phyloP scores from a whole-genome alignment of 2,113 vertebrate species.

The Coregonus clupeaformis region DNA sequence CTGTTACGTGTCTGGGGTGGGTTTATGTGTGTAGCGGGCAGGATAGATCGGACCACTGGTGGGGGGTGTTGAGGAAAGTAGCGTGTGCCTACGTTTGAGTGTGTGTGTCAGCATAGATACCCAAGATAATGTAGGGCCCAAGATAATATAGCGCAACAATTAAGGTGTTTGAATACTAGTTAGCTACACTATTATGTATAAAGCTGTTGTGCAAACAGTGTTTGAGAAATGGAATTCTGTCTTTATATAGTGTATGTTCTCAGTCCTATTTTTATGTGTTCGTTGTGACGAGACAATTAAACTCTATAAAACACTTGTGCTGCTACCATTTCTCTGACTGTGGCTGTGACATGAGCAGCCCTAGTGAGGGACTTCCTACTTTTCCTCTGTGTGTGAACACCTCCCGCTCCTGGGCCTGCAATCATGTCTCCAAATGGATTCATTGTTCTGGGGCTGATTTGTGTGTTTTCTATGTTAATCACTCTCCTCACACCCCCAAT shows the following conservation, averaged over 20 bases:
- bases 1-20: slow-evolving; percentile 22
- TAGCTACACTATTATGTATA: too few species aligned
- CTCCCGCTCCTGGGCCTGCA: neutral
- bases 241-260: too few species aligned
- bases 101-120: too few species aligned
- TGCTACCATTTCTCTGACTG: slow-evolving; percentile 30
- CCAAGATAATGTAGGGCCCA: too few species aligned
- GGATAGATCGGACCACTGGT: neutral
- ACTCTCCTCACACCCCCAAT: slow-evolving; percentile 44
- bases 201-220: too few species aligned
- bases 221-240: too few species aligned
- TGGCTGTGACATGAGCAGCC: neutral
- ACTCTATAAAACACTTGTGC: too few species aligned
- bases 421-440: slow-evolving; percentile 39
- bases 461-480: slow-evolving; percentile 72
- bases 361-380: neutral
- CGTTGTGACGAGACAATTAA: too few species aligned
- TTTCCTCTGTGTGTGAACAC: neutral
- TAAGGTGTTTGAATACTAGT: too few species aligned
- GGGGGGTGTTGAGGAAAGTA: neutral
- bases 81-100: too few species aligned
- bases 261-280: too few species aligned
- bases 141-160: too few species aligned
- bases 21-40: neutral
- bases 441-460: slow-evolving; percentile 66